A percentile compares a stretch with the other conserved stretches of the same genome.
phyloP scores from a whole-genome alignment of 1,140 invertebrate genomes.

The Nasonia vitripennis region DNA sequence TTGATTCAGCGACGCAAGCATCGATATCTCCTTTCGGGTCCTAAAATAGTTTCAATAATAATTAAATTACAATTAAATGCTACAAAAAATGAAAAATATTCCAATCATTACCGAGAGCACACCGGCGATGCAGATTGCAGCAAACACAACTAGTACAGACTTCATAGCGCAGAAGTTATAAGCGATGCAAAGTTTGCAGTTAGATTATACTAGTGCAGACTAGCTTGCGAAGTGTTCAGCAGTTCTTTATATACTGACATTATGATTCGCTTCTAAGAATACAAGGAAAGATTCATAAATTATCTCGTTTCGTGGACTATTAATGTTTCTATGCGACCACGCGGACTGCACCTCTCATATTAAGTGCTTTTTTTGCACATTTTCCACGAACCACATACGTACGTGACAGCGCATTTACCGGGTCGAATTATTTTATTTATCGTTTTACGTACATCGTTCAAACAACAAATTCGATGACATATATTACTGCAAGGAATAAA shows the following conservation, averaged over 20 bases:
- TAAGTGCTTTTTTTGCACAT: too few relatives aligned
- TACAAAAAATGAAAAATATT: background rate
- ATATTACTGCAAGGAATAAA: background rate
- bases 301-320: background rate
- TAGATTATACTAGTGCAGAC: background rate
- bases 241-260: conserved; percentile 31
- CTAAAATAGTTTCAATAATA: too few relatives aligned
- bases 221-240: background rate
- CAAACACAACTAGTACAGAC: background rate
- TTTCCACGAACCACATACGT: too few relatives aligned
- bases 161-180: conserved; percentile 12
- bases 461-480: background rate
- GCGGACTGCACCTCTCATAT: too few relatives aligned
- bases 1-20: conserved; percentile 2
- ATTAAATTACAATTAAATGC: background rate
- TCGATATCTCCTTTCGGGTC: too few relatives aligned
- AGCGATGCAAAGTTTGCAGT: background rate
- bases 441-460: too few relatives aligned
- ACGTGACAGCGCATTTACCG: too few relatives aligned
- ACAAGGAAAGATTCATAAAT: conserved; percentile 7
- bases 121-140: background rate
- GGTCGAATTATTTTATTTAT: background rate
- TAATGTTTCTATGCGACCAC: background rate
- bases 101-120: conserved; percentile 22
- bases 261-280: conserved; percentile 4